Percentiles rank a stretch among this genome's conserved stretches.
Conservation (phyloP, 1,140 invertebrate species). For the Periplaneta americana region DNA sequence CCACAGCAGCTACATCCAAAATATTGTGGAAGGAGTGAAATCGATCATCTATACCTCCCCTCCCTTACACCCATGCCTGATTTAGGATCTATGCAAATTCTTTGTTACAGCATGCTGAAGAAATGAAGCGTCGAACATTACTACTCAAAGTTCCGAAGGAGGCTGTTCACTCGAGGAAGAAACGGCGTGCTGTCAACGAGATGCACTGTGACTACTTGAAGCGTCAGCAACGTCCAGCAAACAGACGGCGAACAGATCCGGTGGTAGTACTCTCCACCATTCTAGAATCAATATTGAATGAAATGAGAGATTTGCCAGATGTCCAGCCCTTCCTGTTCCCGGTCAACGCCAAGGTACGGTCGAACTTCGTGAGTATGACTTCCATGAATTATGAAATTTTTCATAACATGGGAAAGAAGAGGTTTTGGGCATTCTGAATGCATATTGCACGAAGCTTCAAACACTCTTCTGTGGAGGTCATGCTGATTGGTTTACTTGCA, state of each 20-base stretch:
- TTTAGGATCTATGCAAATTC: no score
- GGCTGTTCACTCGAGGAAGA: conserved; percentile 57
- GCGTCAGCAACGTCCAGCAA: conserved; percentile 78
- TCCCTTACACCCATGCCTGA: no score
- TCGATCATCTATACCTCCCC: no score
- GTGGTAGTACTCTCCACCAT: conserved; percentile 91
- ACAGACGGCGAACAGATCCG: conserved; percentile 93
- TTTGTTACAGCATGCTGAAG: conserved; percentile 64
- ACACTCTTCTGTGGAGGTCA: no score
- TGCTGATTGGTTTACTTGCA: no score
- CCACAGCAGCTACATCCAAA: no score
- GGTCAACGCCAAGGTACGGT: conserved; percentile 80
- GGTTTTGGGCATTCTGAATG: no score
- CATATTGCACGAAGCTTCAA: no score
- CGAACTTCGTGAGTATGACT: background rate
- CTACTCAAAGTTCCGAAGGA: conserved; percentile 82
- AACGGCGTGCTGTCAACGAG: conserved; percentile 58
- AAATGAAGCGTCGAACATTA: conserved; percentile 70
- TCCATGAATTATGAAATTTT: conserved; percentile 10
- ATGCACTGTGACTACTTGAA: conserved; percentile 92
- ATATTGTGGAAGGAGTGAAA: no score
- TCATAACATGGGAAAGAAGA: background rate
- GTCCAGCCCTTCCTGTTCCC: conserved; percentile 91
- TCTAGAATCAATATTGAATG: conserved; percentile 88
- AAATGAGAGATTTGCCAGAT: conserved; percentile 88